Conservation (phyloP, 2,888 invertebrate genomes). For the Loripinus fragilis region DNA sequence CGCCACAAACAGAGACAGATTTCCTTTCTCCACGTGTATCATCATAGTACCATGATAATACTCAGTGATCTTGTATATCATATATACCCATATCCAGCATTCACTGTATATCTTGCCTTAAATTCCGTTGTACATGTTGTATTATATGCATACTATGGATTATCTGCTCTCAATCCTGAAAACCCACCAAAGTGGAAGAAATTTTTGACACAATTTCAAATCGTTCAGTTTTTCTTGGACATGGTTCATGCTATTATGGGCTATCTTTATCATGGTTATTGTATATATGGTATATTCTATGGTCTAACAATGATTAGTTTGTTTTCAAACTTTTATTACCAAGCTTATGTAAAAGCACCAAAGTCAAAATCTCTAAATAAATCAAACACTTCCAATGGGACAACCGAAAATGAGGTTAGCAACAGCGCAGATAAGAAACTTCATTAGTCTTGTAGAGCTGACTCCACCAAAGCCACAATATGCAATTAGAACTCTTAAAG, state of each 20-base stretch:
- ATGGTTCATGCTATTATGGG: conserved; percentile 75
- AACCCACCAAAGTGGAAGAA: conserved; percentile 79
- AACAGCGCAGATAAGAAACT: too few relatives aligned
- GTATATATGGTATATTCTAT: conserved; percentile 81
- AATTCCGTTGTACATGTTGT: conserved; percentile 81
- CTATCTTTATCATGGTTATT: conserved; percentile 79
- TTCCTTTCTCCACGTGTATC: conserved; percentile 81
- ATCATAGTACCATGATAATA: conserved; percentile 81
- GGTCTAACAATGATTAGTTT: conserved; percentile 77
- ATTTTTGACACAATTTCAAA: conserved; percentile 80
- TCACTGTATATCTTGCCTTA: conserved; percentile 75
- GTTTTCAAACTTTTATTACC: conserved; percentile 80
- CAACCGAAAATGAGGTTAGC: too few relatives aligned
- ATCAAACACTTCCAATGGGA: conserved; percentile 22
- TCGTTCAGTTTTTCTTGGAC: conserved; percentile 78
- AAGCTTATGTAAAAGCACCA: conserved; percentile 68
- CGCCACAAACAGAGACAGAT: conserved; percentile 80
- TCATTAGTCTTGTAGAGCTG: too few relatives aligned
- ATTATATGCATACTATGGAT: conserved; percentile 80
- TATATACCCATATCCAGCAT: conserved; percentile 77
- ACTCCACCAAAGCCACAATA: too few relatives aligned
- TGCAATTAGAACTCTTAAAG: too few relatives aligned
- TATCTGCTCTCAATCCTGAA: conserved; percentile 71
- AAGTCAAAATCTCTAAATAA: not conserved
- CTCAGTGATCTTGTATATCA: conserved; percentile 76